phyloP scores from a whole-genome alignment of 2,113 vertebrate species.

The Toxotes chatareus region DNA sequence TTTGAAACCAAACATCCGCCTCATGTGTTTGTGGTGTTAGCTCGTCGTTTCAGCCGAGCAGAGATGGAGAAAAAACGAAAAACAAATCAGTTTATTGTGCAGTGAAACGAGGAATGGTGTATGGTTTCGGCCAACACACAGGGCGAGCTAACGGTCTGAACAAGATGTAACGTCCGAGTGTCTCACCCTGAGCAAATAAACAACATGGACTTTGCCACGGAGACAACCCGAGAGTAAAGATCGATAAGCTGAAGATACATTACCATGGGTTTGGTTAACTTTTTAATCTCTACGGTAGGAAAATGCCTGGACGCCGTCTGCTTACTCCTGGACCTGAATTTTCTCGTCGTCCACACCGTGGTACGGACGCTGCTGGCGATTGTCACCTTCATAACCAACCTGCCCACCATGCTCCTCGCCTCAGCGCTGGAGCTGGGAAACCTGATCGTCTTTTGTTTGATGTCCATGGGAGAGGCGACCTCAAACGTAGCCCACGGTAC shows the following conservation, averaged over 20 bases:
- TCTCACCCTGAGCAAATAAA: background rate
- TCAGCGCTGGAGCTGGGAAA: slow-evolving; percentile 84
- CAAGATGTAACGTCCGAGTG: slow-evolving; percentile 34
- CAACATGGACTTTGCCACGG: slow-evolving; percentile 50
- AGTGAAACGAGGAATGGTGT: too few relatives aligned
- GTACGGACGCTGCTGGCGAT: slow-evolving; percentile 85
- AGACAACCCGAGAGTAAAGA: slow-evolving; percentile 16
- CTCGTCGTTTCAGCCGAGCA: background rate
- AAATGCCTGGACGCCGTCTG: slow-evolving; percentile 86
- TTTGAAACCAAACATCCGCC: slow-evolving; percentile 81
- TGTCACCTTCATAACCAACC: slow-evolving; percentile 82
- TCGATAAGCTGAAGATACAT: background rate
- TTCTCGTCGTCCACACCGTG: slow-evolving; percentile 89
- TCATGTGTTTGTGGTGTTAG: slow-evolving; percentile 39
- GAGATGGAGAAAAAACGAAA: background rate
- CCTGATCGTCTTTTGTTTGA: slow-evolving; percentile 72
- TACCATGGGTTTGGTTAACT: slow-evolving; percentile 88
- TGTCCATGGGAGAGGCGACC: slow-evolving; percentile 76
- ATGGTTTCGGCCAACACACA: background rate
- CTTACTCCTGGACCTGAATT: slow-evolving; percentile 92
- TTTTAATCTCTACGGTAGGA: slow-evolving; percentile 85
- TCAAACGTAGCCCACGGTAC: slow-evolving; percentile 70
- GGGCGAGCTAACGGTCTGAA: background rate
- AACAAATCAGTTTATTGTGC: background rate
- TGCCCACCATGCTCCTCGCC: slow-evolving; percentile 84